A percentile compares a stretch with the other conserved stretches of the same genome.
Conservation (phyloP, 1,140 invertebrate species). For the Bicyclus anynana region DNA sequence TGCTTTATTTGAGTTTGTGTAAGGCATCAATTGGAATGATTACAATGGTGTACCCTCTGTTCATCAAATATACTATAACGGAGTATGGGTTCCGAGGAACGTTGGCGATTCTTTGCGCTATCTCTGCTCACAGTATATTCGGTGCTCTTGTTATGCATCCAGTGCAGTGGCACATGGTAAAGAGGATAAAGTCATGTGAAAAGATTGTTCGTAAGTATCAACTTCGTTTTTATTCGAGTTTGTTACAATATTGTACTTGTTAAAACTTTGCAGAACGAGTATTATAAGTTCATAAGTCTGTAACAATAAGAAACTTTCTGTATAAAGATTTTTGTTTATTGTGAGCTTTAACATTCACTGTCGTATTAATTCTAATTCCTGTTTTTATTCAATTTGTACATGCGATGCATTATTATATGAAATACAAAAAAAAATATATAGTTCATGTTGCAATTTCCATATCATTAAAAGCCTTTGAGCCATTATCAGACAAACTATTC, state of each 20-base stretch:
- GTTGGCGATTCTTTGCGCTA: slow-evolving; percentile 77
- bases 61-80: slow-evolving; percentile 77
- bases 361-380: neutral
- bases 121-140: slow-evolving; percentile 81
- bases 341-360: no score
- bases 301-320: neutral
- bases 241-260: neutral
- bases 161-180: slow-evolving; percentile 83
- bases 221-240: neutral
- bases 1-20: slow-evolving; percentile 79
- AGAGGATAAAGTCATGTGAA: slow-evolving; percentile 55
- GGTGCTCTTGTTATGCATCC: slow-evolving; percentile 83
- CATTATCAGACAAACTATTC: no score
- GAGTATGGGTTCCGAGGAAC: slow-evolving; percentile 81
- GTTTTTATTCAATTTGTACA: no score
- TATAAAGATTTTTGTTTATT: neutral
- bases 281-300: slow-evolving; percentile 2
- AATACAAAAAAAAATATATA: no score
- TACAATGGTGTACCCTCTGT: slow-evolving; percentile 78
- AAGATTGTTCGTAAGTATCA: slow-evolving; percentile 63
- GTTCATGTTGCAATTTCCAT: no score
- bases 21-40: slow-evolving; percentile 79
- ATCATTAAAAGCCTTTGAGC: no score
- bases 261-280: neutral
- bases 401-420: no score